phyloP scores from a whole-genome alignment of 2,113 vertebrate genomes.

The Paramisgurnus dabryanus region DNA sequence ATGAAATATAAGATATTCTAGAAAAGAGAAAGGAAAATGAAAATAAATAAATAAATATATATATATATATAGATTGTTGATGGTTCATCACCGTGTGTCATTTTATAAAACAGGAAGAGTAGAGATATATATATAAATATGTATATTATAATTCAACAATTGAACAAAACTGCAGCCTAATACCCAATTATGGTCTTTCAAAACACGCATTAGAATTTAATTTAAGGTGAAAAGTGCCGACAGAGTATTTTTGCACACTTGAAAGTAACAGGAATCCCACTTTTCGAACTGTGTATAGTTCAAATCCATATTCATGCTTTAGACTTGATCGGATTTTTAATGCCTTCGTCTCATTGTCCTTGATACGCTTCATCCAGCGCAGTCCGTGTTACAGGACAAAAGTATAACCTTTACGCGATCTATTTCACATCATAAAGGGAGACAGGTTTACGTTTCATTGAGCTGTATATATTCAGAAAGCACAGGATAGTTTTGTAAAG shows the following conservation, averaged over 20 bases:
- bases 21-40: slow-evolving; percentile 70
- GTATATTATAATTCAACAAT: slow-evolving; percentile 72
- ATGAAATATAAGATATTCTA: slow-evolving; percentile 64
- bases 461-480: slow-evolving; percentile 54
- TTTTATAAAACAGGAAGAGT: slow-evolving; percentile 75
- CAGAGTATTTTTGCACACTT: slow-evolving; percentile 78
- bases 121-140: slow-evolving; percentile 78
- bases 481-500: slow-evolving; percentile 52
- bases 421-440: slow-evolving; percentile 21
- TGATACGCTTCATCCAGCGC: slow-evolving; percentile 29
- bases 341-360: slow-evolving; percentile 27
- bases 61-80: slow-evolving; percentile 78
- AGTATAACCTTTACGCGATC: slow-evolving; percentile 7
- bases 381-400: slow-evolving; percentile 23
- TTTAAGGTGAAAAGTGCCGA: slow-evolving; percentile 54
- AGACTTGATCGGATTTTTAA: slow-evolving; percentile 49
- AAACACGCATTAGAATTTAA: slow-evolving; percentile 53
- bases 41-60: slow-evolving; percentile 62
- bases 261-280: slow-evolving; percentile 56
- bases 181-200: slow-evolving; percentile 53
- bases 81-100: slow-evolving; percentile 80
- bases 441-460: not conserved
- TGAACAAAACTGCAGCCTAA: slow-evolving; percentile 54
- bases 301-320: slow-evolving; percentile 43
- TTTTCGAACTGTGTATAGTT: slow-evolving; percentile 47